phyloP scores from a whole-genome alignment of 2,888 invertebrate species.

The Caenorhabditis sp. region DNA sequence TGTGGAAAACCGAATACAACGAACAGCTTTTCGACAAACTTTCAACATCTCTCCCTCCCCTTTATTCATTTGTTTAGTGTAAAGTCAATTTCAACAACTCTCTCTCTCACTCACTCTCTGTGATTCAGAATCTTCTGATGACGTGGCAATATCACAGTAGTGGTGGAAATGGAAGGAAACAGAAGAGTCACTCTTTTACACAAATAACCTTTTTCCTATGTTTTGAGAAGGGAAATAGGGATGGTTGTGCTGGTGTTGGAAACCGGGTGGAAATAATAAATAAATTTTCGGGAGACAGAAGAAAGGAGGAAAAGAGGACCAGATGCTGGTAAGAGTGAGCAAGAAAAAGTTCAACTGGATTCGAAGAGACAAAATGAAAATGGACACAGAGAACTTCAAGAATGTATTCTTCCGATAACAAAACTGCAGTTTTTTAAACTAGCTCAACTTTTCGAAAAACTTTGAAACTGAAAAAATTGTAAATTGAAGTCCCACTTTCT shows the following conservation, averaged over 20 bases:
- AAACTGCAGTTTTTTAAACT: no score
- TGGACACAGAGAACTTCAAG: no score
- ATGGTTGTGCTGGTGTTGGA: not conserved
- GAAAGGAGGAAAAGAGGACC: constrained; percentile 2
- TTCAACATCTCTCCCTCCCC: not conserved
- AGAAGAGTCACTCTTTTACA: constrained; percentile 19
- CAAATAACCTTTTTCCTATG: constrained; percentile 22
- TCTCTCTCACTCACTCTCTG: not conserved
- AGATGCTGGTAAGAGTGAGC: constrained; percentile 15
- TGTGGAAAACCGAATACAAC: no score
- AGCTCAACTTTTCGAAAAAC: no score
- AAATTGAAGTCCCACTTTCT: no score
- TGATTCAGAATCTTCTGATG: constrained; percentile 23
- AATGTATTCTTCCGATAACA: no score
- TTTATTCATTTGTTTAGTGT: not conserved
- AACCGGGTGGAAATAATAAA: constrained; percentile 24
- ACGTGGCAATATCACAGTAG: constrained; percentile 25
- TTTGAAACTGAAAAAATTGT: no score
- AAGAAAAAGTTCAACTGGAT: not conserved
- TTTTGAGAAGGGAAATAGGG: constrained; percentile 2
- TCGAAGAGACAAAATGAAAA: not conserved
- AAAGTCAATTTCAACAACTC: not conserved
- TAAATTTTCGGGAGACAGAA: constrained; percentile 18
- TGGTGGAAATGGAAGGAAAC: not conserved
- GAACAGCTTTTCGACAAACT: not conserved